phyloP scores from a whole-genome alignment of 2,797 vertebrate genomes.

The Sebastes ruberrimus region DNA sequence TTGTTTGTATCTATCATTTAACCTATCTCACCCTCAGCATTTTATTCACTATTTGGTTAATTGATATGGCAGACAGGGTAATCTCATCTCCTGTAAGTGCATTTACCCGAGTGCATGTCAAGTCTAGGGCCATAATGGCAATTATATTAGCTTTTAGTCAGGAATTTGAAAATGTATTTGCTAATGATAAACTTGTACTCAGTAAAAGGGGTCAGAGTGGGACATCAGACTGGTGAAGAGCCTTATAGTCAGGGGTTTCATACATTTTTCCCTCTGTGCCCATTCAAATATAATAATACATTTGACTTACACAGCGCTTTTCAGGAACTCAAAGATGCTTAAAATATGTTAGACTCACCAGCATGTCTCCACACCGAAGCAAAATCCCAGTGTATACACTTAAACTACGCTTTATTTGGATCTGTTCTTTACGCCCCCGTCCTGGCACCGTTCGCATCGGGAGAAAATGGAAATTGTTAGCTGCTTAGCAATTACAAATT shows the following conservation, averaged over 20 bases:
- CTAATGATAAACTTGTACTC: not conserved
- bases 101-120: not conserved
- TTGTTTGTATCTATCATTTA: not conserved
- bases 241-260: conserved; percentile 3
- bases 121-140: not conserved
- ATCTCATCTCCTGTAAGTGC: not conserved
- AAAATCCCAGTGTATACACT: conserved; percentile 5
- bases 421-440: conserved; percentile 19
- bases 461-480: conserved; percentile 66
- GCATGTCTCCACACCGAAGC: conserved; percentile 21
- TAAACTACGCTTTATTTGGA: conserved; percentile 17
- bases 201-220: conserved; percentile 12
- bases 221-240: conserved; percentile 9
- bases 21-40: not conserved
- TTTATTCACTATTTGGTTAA: not conserved
- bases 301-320: too few species aligned
- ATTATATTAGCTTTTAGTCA: not conserved
- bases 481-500: conserved; percentile 52
- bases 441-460: conserved; percentile 13
- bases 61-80: not conserved
- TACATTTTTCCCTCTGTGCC: not conserved
- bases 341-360: conserved; percentile 39
- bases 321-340: too few species aligned
- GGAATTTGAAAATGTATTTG: not conserved
- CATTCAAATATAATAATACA: conserved; percentile 23